A percentile compares a stretch with the other conserved stretches of the same genome.
Evolutionary conservation across 1,140 invertebrate genomes (phyloP).

Genomic region (Chlorops oryzae): DNA sequence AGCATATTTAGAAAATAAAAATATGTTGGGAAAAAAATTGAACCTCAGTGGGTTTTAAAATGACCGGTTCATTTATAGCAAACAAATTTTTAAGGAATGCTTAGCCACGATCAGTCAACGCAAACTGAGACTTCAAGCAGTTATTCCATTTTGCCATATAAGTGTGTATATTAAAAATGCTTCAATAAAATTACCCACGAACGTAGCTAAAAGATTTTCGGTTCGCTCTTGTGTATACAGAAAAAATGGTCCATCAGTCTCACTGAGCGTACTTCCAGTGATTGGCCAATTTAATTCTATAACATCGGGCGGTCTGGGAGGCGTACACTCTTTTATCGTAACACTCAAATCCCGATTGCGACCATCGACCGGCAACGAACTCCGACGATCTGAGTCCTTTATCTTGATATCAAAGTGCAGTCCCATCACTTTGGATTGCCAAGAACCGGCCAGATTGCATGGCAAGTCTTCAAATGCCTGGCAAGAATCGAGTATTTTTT

Average conservation of each 20-base stretch:
- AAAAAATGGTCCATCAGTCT: slow-evolving; percentile 27
- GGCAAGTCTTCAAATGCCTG: no score
- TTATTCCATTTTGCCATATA: no score
- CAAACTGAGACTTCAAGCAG: no score
- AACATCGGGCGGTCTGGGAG: slow-evolving; percentile 25
- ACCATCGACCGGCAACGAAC: slow-evolving; percentile 1
- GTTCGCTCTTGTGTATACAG: slow-evolving; percentile 21
- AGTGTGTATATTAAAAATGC: no score
- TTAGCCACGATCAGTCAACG: no score
- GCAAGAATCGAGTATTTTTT: no score
- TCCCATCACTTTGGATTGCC: slow-evolving; percentile 34
- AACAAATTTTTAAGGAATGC: no score
- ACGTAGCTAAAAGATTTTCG: slow-evolving; percentile 26
- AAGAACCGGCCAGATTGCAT: slow-evolving; percentile 38
- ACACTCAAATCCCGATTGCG: slow-evolving; percentile 11
- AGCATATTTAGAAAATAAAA: no score
- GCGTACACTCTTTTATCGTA: slow-evolving; percentile 27
- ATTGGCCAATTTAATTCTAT: slow-evolving; percentile 34
- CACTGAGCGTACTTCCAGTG: slow-evolving; percentile 20
- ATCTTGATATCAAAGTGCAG: slow-evolving; percentile 32
- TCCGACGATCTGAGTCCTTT: background rate
- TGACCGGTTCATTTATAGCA: no score
- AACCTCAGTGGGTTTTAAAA: no score
- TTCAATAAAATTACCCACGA: no score
- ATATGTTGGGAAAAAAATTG: no score